Evolutionary conservation across 2,888 invertebrate genomes (phyloP), one percentile per base, ranked within the genome.

Genomic region (Baccha elongata): DNA sequence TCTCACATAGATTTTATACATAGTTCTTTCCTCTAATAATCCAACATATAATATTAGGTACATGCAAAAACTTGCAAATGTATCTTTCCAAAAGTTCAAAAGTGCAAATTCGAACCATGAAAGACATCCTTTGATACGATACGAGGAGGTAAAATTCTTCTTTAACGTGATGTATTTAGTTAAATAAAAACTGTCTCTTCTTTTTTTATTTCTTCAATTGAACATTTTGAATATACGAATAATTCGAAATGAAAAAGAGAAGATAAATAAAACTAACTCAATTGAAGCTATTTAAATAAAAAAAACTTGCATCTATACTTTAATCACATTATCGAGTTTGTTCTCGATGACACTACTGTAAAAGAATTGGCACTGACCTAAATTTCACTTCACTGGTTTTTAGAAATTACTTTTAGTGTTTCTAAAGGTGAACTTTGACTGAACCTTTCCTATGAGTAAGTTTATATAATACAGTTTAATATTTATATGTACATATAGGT

Each of bases 311-410:
- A 7, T n/a, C n/a, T 32, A 17, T 52, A 32, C 53, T 21, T 53
- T 19, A 53, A 35, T 53, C 53, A 52, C 17, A 17, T 53, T 53
- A 53, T 32, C 15, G 52, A 52, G 17, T 52, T 52, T 32, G 52
- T 52, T 32, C 11, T 53, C 19, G 32, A 53, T 53, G 35, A 19
- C 53, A 19, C 53, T 8, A 19, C 53, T 8, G 3, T 26, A n/a
- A 29, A 17, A 17, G 32, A 7, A 19, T 53, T 53, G 53, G n/a
- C 35, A 19, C 19, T 53, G 53, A 53, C 53, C 53, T 53, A 53
- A n/a, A 53, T 53, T 53, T 21, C 13, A 19, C 7, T 35, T 35
- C 35, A 35, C 35, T 53, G 32, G 7, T 35, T 35, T 35, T 19
- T 35, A 53, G n/a, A 19, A n/a, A n/a, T 53, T 8, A 32, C 17